Evolutionary conservation across 2,113 vertebrate genomes (phyloP), one percentile per base, ranked within the genome.

Genomic region (Ciconia stormi): DNA sequence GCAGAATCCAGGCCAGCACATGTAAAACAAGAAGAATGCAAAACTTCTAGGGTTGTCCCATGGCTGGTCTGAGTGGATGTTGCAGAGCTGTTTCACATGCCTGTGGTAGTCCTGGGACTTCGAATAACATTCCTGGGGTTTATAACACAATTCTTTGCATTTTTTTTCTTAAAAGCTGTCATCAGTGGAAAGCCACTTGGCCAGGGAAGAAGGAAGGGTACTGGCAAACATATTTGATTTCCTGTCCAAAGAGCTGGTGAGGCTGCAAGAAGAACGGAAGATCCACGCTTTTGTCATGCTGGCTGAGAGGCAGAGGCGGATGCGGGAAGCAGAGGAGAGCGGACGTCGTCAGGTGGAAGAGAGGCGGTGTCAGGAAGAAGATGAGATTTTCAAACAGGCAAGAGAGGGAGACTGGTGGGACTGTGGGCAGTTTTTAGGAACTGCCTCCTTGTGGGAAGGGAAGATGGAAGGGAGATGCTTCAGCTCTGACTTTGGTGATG

Each of bases 351-450:
- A 99, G 95, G 93, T 98, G 94, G 99, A 99, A 82, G 98, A 99
- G 91, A 97, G 95, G 32, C 97, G 94, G 50, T 98, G 98, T 34
- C 96, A 82, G 52, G 98, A 99, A 61, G 98, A 99, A 61, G 99
- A 99, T 38, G 97, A 99, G 94, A 98, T 99, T 92, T 99, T 99
- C 97, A 99, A 85, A 98, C 98, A 99, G 98, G 99, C 98, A 78
- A 88, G 98, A 74, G 22, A 55, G 47, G n/a, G 59, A 44, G 16
- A 3, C 36, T 49, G 21, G 8, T 22, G 38, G 20, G 17, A 15
- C 20, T 36, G 32, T 9, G 32, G 38, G 83, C 12, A 11, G 14
- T 50, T 50, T 40, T 21, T 65, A 32, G 78, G 65, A 86, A 32
- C 67, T 55, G 18, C 23, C 46, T 83, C 36, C 53, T 38, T 52